phyloP scores from a whole-genome alignment of 1,140 invertebrate species.

The Macrobrachium rosenbergii region DNA sequence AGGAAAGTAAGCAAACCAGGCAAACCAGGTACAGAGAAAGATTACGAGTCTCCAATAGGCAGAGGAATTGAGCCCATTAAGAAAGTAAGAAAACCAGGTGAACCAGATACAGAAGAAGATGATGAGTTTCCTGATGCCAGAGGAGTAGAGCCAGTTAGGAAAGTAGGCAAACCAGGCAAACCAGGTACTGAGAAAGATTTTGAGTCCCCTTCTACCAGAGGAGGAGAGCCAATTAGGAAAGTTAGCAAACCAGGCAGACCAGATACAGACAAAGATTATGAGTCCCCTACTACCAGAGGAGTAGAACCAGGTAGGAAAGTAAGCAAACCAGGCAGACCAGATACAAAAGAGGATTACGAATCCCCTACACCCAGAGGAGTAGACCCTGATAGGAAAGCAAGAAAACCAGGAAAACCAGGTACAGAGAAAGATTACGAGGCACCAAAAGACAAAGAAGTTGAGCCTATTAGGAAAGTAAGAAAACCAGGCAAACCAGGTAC shows the following conservation, averaged over 20 bases:
- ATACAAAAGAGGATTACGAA: background rate
- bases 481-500: too few species aligned
- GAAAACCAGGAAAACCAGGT: too few species aligned
- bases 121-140: too few species aligned
- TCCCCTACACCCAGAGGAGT: too few species aligned
- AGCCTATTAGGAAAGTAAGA: too few species aligned
- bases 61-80: background rate
- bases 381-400: too few species aligned
- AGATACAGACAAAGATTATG: background rate
- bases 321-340: slow-evolving; percentile 20
- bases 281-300: too few species aligned
- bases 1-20: background rate
- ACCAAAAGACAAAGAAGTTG: too few species aligned
- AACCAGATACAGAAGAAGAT: background rate
- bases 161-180: slow-evolving; percentile 19
- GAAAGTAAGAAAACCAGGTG: background rate
- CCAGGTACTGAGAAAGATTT: slow-evolving; percentile 33
- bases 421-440: too few species aligned
- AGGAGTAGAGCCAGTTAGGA: background rate
- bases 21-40: background rate
- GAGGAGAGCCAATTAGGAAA: background rate
- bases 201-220: slow-evolving; percentile 2
- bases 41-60: too few species aligned
- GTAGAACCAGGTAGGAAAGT: background rate
- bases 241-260: background rate